Evolutionary conservation across 2,888 invertebrate genomes (phyloP).

Genomic region (Lasioglossum lativentre): DNA sequence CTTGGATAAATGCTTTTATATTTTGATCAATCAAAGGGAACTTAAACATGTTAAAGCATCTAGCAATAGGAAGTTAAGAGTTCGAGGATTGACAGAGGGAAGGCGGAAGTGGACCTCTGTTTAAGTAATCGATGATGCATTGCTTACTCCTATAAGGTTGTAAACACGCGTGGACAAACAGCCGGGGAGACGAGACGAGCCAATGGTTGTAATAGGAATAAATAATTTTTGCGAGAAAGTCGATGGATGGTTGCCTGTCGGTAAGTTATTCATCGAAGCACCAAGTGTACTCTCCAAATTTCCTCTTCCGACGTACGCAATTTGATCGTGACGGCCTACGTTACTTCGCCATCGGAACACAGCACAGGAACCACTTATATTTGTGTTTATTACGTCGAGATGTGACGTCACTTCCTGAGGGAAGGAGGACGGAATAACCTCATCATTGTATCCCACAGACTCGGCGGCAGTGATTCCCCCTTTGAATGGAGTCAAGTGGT

Average conservation of each 20-base stretch:
- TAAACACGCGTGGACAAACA: neutral
- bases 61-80: neutral
- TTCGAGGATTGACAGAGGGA: neutral
- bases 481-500: slow-evolving; percentile 72
- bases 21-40: too few species aligned
- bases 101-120: neutral
- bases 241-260: slow-evolving; percentile 45
- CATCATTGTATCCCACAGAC: slow-evolving; percentile 78
- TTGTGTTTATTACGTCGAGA: slow-evolving; percentile 79
- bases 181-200: neutral
- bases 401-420: slow-evolving; percentile 80
- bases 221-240: slow-evolving; percentile 14
- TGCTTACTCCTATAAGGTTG: neutral
- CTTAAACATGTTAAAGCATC: too few species aligned
- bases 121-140: too few species aligned
- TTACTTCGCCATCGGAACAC: slow-evolving; percentile 66
- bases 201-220: neutral
- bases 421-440: slow-evolving; percentile 81
- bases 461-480: slow-evolving; percentile 64
- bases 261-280: slow-evolving; percentile 57
- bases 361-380: slow-evolving; percentile 76
- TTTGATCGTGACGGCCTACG: slow-evolving; percentile 67
- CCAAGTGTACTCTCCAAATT: slow-evolving; percentile 56
- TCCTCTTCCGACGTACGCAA: slow-evolving; percentile 70
- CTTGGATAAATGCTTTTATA: too few species aligned